Percentiles rank a stretch among this genome's conserved stretches.
These are phyloP conservation scores for Mustela nigripes DNA, from an alignment of 2,113 vertebrate species.

Conservation along the genomic window DNA sequence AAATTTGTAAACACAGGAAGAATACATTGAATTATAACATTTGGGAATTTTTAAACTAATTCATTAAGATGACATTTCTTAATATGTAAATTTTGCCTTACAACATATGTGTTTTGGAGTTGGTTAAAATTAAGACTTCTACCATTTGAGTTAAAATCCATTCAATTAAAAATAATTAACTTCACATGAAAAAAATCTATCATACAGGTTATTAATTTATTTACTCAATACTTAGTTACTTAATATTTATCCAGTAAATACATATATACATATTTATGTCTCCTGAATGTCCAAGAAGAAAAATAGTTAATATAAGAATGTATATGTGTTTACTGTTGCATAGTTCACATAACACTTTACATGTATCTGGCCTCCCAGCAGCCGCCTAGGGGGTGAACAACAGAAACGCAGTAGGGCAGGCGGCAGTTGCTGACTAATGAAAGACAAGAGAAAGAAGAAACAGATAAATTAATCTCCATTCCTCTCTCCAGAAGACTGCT, in stretches of 20 bases:
- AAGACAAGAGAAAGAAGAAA: neutral
- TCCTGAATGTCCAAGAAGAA: constrained; percentile 29
- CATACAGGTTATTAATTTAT: neutral
- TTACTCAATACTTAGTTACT: neutral
- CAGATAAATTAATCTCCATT: neutral
- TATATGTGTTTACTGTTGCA: neutral
- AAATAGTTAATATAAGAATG: constrained; percentile 5
- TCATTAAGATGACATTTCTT: neutral
- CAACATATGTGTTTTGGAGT: neutral
- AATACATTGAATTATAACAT: neutral
- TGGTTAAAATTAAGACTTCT: neutral
- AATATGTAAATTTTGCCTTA: constrained; percentile 15
- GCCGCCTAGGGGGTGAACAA: neutral
- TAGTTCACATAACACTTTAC: neutral
- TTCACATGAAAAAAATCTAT: constrained; percentile 20
- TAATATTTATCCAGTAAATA: constrained; percentile 42
- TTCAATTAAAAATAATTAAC: neutral
- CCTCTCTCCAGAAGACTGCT: neutral
- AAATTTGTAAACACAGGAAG: constrained; percentile 35
- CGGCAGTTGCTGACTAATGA: neutral
- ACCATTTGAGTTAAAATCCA: neutral
- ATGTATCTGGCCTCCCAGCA: neutral
- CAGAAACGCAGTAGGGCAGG: neutral
- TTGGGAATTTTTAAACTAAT: constrained; percentile 18
- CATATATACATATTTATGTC: neutral